Base-by-base conservation (phyloP, 30 jellyfish, hydroid and myxozoan species). In the Aurelia sp. region DNA sequence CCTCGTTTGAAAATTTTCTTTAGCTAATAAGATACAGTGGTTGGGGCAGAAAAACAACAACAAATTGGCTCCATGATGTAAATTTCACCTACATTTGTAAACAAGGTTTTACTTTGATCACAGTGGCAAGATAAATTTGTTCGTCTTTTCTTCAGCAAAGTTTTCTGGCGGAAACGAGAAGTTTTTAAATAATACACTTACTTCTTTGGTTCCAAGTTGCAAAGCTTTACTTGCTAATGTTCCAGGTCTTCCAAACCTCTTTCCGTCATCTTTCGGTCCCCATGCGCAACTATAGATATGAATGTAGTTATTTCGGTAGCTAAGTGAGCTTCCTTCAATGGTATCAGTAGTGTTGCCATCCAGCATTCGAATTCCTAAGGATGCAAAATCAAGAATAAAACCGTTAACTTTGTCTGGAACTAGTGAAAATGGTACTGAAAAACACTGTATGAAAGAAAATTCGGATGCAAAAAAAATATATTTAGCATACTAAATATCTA, bases 251-350 rank as follows among this genome's bases (percentile, higher is more conserved):
- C 99, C 99, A 75, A 96, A 96, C 27, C 98, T 80, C 62, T 91
- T 92, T 23, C 99, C 99, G 66, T 96, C 99, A 85, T 96, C 99
- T 71, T 91, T 96, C 18, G 99, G 99, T 4, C 99, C 99, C 99
- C 99, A 96, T 10, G 97, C 97, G 66, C 98, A 91, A 73, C 99
- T 96, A 89, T 96, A 96, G 47, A 96, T 96, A 48, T 92, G 97
- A 20, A 96, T 96, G 86, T 83, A 96, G 44, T 96, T 93, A 74
- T 85, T 91, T 17, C 96, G 95, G 71, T 20, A 91, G 68, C 99
- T 91, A 27, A 96, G 73, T 4, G 99, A 98, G 55, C 98, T 96
- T 3, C 98, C 98, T 63, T 96, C 99, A 60, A 96, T 92, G 11
- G 98, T 91, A 77, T 96, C 99, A 1, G 99, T 96, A 15, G 97